Percentiles rank a stretch among this genome's conserved stretches.
Evolutionary conservation across 2,888 invertebrate species (phyloP).

Genomic region (Glaucopsyche alexis): DNA sequence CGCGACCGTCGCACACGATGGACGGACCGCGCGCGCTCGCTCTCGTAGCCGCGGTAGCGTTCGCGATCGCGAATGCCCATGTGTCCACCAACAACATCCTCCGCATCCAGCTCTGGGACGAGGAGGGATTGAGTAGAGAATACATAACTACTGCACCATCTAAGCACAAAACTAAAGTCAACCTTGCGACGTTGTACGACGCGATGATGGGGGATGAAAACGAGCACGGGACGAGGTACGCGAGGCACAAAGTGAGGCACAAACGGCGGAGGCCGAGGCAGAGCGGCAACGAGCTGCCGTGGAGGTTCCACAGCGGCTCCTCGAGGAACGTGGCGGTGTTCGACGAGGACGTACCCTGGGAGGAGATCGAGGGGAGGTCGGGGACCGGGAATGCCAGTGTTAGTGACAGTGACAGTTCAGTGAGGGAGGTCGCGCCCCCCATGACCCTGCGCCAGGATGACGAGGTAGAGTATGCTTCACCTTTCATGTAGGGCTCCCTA

Average conservation of each 20-base stretch:
- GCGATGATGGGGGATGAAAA: slow-evolving; percentile 70
- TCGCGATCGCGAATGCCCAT: slow-evolving; percentile 67
- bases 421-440: slow-evolving; percentile 67
- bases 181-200: slow-evolving; percentile 64
- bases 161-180: slow-evolving; percentile 58
- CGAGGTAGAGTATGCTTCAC: slow-evolving; percentile 49
- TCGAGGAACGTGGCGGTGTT: slow-evolving; percentile 75
- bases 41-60: slow-evolving; percentile 57
- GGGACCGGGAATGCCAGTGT: slow-evolving; percentile 58
- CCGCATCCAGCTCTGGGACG: slow-evolving; percentile 74
- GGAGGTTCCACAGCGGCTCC: slow-evolving; percentile 78
- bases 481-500: too few species aligned
- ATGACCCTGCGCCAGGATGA: slow-evolving; percentile 68
- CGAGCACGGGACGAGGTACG: slow-evolving; percentile 61
- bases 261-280: slow-evolving; percentile 72
- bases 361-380: slow-evolving; percentile 63
- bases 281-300: slow-evolving; percentile 63
- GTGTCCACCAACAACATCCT: slow-evolving; percentile 68
- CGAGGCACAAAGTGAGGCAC: slow-evolving; percentile 70
- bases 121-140: slow-evolving; percentile 67
- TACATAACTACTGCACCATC: slow-evolving; percentile 51
- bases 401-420: slow-evolving; percentile 65
- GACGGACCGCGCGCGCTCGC: slow-evolving; percentile 59
- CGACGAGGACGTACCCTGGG: slow-evolving; percentile 78
- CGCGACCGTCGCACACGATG: slow-evolving; percentile 70